Base-by-base conservation (phyloP, 2,113 vertebrate species). In the Oryzias woworae region DNA sequence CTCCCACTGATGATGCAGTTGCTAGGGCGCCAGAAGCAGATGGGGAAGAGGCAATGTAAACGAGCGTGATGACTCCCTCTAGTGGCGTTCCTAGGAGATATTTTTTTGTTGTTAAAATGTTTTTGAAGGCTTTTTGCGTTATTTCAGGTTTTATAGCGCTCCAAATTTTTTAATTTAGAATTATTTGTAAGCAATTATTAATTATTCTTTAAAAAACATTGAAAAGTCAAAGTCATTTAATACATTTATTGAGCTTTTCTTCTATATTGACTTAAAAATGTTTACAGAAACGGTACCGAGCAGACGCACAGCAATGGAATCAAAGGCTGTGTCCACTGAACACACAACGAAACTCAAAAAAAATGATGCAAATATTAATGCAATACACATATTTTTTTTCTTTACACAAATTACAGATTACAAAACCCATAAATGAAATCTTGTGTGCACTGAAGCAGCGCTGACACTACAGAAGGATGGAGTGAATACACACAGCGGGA, bases 1-100 rank as follows among this genome's bases (percentile, higher is more conserved):
- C 80, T 77, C 74, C 68, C 28, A 85, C 84, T 89, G 89, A 90
- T 90, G 89, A 84, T 88, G 87, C 89, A 90, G 89, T 90, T 90
- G 89, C 89, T 89, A 87, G 82, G 87, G 87, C 78, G 86, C 82
- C 76, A 55, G 71, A 80, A 89, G 89, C 86, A 90, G 89, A 88
- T 70, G 72, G 75, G 47, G 68, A 46, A 53, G 80, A 54, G 26
- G 47, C 44, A 60, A 50, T 47, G 69, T 82, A 80, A 87, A 87
- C 81, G 84, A 79, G 64, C 0, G 5, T 23, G 5, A 18, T 53
- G 17, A 2, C 68, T 62, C 79, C 44, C 80, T 82, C 72, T 31
- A 81, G 1, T 17, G 79, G 8, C 18, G 10, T 13, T 14, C 2
- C 16, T 8, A 12, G 7, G 31, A 10, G 2, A n/a, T n/a, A n/a